Evolutionary conservation across 2,888 invertebrate genomes (phyloP).

Genomic region (Malachius bipustulatus): DNA sequence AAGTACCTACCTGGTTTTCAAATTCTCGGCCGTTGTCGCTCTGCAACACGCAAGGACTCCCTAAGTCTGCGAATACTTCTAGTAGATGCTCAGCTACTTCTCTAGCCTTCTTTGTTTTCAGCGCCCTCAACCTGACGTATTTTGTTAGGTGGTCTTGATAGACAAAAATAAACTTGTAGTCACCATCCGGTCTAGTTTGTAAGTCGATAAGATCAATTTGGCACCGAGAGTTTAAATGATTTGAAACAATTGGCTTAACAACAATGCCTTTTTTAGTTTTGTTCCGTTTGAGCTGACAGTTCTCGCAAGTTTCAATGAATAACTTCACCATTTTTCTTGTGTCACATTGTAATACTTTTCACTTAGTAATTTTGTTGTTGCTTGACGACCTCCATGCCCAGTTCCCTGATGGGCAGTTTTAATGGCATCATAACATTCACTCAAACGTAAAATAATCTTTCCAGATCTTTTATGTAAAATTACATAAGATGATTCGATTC

Average conservation of each 20-base stretch:
- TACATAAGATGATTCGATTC: constrained; percentile 3
- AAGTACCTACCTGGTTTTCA: too few relatives aligned
- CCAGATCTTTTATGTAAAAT: constrained; percentile 1
- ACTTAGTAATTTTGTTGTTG: constrained; percentile 2
- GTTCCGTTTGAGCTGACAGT: constrained; percentile 2
- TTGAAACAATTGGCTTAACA: constrained; percentile 1
- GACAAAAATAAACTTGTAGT: constrained; percentile 2
- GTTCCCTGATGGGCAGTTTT: constrained; percentile 2
- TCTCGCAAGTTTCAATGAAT: constrained; percentile 1
- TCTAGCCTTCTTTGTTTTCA: too few relatives aligned
- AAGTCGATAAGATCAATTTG: constrained; percentile 3
- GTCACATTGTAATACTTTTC: constrained; percentile 1
- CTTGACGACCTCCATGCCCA: constrained; percentile 1
- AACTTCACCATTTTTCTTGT: constrained; percentile 3
- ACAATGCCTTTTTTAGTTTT: constrained; percentile 1
- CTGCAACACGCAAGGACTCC: too few relatives aligned
- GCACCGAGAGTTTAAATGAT: constrained; percentile 3
- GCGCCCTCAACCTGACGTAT: too few relatives aligned
- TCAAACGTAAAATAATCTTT: constrained; percentile 1
- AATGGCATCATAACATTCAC: constrained; percentile 2
- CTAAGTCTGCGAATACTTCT: too few relatives aligned
- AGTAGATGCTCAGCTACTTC: too few relatives aligned
- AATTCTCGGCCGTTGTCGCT: too few relatives aligned
- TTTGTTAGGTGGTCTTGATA: constrained; percentile 3
- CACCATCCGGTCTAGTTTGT: constrained; percentile 1